Evolutionary conservation across 2,888 invertebrate genomes (phyloP).

Genomic region (Hypolimnas misippus): DNA sequence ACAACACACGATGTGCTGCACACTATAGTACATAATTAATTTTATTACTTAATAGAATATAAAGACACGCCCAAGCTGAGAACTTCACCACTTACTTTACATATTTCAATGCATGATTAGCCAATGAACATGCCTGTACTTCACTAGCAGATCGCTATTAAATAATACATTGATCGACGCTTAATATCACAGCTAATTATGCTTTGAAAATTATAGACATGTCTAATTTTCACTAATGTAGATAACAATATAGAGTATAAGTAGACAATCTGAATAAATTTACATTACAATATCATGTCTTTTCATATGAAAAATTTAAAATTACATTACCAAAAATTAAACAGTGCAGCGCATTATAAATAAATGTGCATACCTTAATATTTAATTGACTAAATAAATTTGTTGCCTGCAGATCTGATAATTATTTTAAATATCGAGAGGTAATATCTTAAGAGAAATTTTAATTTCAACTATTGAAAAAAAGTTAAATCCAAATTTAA

Average conservation of each 20-base stretch:
- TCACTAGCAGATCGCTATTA: conserved; percentile 81
- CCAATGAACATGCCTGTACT: conserved; percentile 82
- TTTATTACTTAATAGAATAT: conserved; percentile 81
- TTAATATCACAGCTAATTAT: conserved; percentile 85
- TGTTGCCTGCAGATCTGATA: conserved; percentile 85
- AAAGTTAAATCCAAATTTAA: conserved; percentile 82
- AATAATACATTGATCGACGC: conserved; percentile 82
- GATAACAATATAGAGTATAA: conserved; percentile 84
- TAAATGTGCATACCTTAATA: conserved; percentile 85
- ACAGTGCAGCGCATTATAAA: conserved; percentile 85
- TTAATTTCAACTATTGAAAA: conserved; percentile 84
- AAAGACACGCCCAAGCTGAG: conserved; percentile 83
- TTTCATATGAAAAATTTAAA: conserved; percentile 83
- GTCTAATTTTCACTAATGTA: conserved; percentile 84
- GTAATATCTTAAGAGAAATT: conserved; percentile 84
- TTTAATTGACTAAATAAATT: conserved; percentile 85
- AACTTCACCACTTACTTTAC: conserved; percentile 78
- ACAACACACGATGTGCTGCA: conserved; percentile 80
- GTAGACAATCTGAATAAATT: conserved; percentile 84
- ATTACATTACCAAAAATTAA: conserved; percentile 83
- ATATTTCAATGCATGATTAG: conserved; percentile 85
- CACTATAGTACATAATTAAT: conserved; percentile 81
- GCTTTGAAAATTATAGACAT: conserved; percentile 84
- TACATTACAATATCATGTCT: conserved; percentile 85
- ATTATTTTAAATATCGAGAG: conserved; percentile 83